These are phyloP conservation scores for Threskiornis aethiopicus DNA, from an alignment of 2,797 vertebrate genomes.

Conservation along the genomic window DNA sequence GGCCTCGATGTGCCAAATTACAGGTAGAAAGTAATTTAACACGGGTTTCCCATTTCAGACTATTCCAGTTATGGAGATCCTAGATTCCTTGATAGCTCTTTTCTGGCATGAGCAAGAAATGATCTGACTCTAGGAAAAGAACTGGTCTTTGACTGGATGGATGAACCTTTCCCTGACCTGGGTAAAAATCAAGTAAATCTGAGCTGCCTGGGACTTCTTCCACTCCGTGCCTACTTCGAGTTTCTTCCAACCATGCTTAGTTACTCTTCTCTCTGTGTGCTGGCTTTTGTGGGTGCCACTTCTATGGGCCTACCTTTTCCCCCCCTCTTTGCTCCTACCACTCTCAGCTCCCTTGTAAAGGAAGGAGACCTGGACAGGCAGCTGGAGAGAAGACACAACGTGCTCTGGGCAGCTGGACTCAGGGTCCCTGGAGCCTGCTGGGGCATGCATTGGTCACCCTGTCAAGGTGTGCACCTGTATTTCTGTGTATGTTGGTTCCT, in stretches of 20 bases:
- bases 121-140: neutral
- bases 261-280: fast-evolving
- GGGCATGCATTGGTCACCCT: neutral
- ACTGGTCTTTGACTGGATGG: neutral
- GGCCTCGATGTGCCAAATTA: neutral
- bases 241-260: neutral
- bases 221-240: neutral
- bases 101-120: neutral
- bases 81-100: neutral
- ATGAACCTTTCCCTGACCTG: neutral
- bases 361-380: neutral
- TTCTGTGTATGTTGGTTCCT: neutral
- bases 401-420: neutral
- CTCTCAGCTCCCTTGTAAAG: neutral
- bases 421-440: neutral
- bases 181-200: neutral
- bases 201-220: neutral
- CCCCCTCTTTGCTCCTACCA: neutral
- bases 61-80: neutral
- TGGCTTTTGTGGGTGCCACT: neutral
- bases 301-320: neutral
- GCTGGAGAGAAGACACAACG: neutral
- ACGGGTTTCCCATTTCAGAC: neutral
- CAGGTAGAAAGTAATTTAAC: neutral
- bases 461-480: neutral